phyloP scores from a whole-genome alignment of 2,888 invertebrate genomes.

The Drosophila mettleri region DNA sequence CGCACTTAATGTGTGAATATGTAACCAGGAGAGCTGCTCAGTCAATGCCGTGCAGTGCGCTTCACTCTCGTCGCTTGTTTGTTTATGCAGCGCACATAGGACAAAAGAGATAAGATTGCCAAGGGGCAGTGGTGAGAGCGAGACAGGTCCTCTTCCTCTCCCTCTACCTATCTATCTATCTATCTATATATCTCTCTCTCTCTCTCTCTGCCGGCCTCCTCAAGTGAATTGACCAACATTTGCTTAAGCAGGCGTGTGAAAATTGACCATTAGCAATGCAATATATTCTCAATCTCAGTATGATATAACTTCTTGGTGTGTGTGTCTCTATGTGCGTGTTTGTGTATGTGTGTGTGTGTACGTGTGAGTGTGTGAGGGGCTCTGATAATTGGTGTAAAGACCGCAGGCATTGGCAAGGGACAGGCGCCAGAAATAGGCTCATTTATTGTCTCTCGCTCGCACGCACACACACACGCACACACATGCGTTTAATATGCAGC shows the following conservation, averaged over 20 bases:
- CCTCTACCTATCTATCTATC: too few species aligned
- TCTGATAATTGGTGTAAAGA: constrained; percentile 79
- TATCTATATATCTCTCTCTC: too few species aligned
- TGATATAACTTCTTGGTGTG: constrained; percentile 60
- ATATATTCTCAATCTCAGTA: constrained; percentile 75
- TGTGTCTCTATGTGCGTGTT: too few species aligned
- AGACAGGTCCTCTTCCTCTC: neutral
- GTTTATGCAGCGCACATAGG: constrained; percentile 56
- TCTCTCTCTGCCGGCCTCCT: neutral
- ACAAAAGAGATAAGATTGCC: neutral
- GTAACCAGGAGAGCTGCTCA: constrained; percentile 40
- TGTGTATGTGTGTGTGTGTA: neutral
- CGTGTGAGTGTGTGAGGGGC: constrained; percentile 27
- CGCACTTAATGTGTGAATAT: constrained; percentile 79
- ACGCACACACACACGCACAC: constrained; percentile 29
- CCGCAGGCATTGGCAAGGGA: constrained; percentile 59
- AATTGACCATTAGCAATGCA: constrained; percentile 80
- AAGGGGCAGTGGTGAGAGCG: neutral
- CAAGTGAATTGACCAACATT: constrained; percentile 55
- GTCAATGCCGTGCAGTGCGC: neutral
- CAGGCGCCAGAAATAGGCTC: constrained; percentile 36
- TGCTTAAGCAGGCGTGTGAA: constrained; percentile 81
- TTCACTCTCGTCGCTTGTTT: constrained; percentile 17
- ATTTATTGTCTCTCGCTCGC: neutral
- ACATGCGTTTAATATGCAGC: constrained; percentile 72